Conservation (phyloP, 2,888 invertebrate species). For the Euspilapteryx auroguttella region DNA sequence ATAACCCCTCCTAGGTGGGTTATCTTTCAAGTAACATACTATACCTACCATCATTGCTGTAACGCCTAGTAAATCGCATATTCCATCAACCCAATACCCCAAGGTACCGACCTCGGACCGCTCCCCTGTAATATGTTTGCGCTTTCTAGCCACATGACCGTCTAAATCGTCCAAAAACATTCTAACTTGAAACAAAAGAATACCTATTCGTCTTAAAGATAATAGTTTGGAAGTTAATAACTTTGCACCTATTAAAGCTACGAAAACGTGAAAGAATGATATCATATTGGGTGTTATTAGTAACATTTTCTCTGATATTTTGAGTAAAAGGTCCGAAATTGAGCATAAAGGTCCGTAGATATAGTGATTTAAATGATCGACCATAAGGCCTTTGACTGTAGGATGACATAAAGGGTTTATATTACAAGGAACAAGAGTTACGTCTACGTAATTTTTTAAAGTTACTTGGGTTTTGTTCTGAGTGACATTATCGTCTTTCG, state of each 20-base stretch:
- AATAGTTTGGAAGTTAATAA: slow-evolving; percentile 74
- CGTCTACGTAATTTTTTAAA: slow-evolving; percentile 60
- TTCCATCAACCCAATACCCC: slow-evolving; percentile 82
- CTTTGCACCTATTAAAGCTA: slow-evolving; percentile 75
- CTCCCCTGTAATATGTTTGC: slow-evolving; percentile 75
- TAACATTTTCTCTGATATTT: slow-evolving; percentile 59
- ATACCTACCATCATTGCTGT: slow-evolving; percentile 72
- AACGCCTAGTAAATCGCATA: slow-evolving; percentile 79
- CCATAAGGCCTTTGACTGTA: slow-evolving; percentile 79
- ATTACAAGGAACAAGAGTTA: slow-evolving; percentile 67
- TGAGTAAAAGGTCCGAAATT: slow-evolving; percentile 67
- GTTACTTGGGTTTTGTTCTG: too few species aligned
- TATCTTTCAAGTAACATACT: slow-evolving; percentile 68
- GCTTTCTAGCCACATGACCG: slow-evolving; percentile 80
- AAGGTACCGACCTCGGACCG: slow-evolving; percentile 77
- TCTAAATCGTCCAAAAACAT: slow-evolving; percentile 86
- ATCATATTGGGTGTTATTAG: slow-evolving; percentile 83
- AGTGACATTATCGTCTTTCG: slow-evolving; percentile 5
- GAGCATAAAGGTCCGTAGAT: slow-evolving; percentile 79
- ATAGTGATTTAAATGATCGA: slow-evolving; percentile 85
- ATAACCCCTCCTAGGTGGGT: slow-evolving; percentile 74
- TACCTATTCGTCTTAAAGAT: slow-evolving; percentile 70
- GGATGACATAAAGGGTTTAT: slow-evolving; percentile 78
- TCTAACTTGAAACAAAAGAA: slow-evolving; percentile 76
- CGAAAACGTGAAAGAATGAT: slow-evolving; percentile 75